Conservation (phyloP, 2,888 invertebrate genomes). For the Eudasyphora cyanicolor region DNA sequence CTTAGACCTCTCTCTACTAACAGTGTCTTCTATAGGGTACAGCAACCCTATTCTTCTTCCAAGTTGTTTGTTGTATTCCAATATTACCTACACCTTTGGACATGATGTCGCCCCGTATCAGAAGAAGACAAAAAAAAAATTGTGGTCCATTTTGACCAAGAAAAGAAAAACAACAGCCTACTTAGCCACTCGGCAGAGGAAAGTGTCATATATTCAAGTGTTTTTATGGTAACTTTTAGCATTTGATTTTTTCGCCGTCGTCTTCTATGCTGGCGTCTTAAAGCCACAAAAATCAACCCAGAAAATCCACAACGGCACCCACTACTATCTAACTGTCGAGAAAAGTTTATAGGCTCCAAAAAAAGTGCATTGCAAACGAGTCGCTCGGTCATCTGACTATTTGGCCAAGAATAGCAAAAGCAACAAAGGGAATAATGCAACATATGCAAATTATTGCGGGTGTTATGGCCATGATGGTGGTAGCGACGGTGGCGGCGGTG, state of each 20-base stretch:
- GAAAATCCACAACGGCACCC: slow-evolving; percentile 35
- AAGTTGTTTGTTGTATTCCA: not conserved
- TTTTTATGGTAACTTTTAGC: slow-evolving; percentile 50
- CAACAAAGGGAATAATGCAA: slow-evolving; percentile 38
- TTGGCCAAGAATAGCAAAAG: slow-evolving; percentile 50
- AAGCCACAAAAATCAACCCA: slow-evolving; percentile 5
- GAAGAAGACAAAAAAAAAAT: slow-evolving; percentile 29
- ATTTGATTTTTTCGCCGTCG: slow-evolving; percentile 13
- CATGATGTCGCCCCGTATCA: slow-evolving; percentile 60
- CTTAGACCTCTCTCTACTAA: no score
- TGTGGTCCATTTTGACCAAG: slow-evolving; percentile 30
- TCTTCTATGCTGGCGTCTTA: slow-evolving; percentile 55
- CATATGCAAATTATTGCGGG: slow-evolving; percentile 64
- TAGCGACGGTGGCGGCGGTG: slow-evolving; percentile 24
- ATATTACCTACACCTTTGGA: slow-evolving; percentile 57
- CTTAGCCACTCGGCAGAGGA: slow-evolving; percentile 37
- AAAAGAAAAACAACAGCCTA: slow-evolving; percentile 8
- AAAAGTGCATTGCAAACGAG: slow-evolving; percentile 33
- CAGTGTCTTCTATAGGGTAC: no score
- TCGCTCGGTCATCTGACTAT: no score
- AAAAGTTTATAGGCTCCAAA: slow-evolving; percentile 42
- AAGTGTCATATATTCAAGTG: slow-evolving; percentile 62
- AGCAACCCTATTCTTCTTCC: no score
- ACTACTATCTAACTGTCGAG: slow-evolving; percentile 37
- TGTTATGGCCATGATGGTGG: slow-evolving; percentile 49